Evolutionary conservation across 2,888 invertebrate species (phyloP).

Genomic region (Rotaria sp.): DNA sequence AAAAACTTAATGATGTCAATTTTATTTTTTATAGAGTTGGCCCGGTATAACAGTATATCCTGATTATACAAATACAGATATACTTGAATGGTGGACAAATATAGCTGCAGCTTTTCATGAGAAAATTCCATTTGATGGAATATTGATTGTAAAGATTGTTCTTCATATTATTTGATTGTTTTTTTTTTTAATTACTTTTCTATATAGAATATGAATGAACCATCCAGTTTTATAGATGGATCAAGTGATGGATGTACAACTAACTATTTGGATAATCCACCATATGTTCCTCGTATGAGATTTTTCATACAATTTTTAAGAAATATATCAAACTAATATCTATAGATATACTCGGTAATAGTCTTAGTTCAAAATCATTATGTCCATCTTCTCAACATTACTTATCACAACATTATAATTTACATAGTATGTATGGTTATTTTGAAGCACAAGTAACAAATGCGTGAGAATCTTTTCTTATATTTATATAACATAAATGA

Average conservation of each 20-base stretch:
- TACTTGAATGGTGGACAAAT: constrained; percentile 47
- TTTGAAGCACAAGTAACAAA: constrained; percentile 46
- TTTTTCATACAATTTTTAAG: neutral
- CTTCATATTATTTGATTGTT: no score
- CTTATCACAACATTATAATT: constrained; percentile 47
- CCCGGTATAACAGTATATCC: constrained; percentile 49
- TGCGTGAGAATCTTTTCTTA: constrained; percentile 40
- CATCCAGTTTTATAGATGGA: constrained; percentile 51
- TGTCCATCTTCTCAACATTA: constrained; percentile 48
- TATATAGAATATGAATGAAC: constrained; percentile 51
- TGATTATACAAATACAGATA: constrained; percentile 49
- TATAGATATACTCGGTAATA: constrained; percentile 43
- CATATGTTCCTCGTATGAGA: constrained; percentile 46
- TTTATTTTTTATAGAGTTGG: constrained; percentile 45
- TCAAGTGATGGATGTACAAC: constrained; percentile 47
- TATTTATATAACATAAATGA: neutral
- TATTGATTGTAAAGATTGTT: constrained; percentile 45
- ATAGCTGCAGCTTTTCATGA: constrained; percentile 44
- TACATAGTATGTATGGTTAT: constrained; percentile 50
- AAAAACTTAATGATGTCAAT: neutral
- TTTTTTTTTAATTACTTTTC: no score
- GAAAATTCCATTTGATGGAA: constrained; percentile 46
- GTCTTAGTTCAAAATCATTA: constrained; percentile 45
- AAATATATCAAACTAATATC: no score
- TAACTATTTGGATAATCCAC: constrained; percentile 48